Conservation (phyloP, 2,888 invertebrate species). For the Acronicta aceris region DNA sequence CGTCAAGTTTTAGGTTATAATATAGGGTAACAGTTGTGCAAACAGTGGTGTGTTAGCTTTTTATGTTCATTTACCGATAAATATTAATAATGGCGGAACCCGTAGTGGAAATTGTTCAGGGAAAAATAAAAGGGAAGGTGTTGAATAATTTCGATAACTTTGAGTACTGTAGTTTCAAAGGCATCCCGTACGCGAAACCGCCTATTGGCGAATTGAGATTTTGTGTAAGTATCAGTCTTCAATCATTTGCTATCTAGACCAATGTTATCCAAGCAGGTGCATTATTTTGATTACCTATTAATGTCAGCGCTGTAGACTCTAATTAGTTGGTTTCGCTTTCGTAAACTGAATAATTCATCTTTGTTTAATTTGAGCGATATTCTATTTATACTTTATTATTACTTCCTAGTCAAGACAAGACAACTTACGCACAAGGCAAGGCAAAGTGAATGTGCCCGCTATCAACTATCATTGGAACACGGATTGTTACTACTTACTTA, state of each 20-base stretch:
- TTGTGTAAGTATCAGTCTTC: constrained; percentile 66
- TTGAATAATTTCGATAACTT: constrained; percentile 72
- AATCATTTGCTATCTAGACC: not conserved
- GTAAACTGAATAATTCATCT: no score
- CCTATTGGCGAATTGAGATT: constrained; percentile 83
- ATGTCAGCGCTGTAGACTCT: not conserved
- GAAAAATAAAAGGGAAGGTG: constrained; percentile 82
- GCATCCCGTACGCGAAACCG: constrained; percentile 89
- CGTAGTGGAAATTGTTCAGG: constrained; percentile 77
- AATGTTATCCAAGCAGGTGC: not conserved
- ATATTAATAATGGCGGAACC: constrained; percentile 40
- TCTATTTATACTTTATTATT: not conserved
- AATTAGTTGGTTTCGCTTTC: not conserved
- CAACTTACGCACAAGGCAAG: constrained; percentile 1
- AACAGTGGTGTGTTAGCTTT: constrained; percentile 17
- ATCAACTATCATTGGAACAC: constrained; percentile 10
- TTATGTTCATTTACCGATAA: constrained; percentile 20
- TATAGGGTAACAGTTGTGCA: constrained; percentile 28
- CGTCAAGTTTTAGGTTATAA: constrained; percentile 42
- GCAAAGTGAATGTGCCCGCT: constrained; percentile 26
- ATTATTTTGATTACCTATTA: not conserved
- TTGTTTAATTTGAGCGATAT: not conserved
- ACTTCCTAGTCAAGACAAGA: not conserved
- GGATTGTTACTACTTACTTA: constrained; percentile 8
- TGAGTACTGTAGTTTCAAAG: constrained; percentile 83